A percentile compares a stretch with the other conserved stretches of the same genome.
Conservation (phyloP, 2,113 vertebrate species). For the Caloenas nicobarica region DNA sequence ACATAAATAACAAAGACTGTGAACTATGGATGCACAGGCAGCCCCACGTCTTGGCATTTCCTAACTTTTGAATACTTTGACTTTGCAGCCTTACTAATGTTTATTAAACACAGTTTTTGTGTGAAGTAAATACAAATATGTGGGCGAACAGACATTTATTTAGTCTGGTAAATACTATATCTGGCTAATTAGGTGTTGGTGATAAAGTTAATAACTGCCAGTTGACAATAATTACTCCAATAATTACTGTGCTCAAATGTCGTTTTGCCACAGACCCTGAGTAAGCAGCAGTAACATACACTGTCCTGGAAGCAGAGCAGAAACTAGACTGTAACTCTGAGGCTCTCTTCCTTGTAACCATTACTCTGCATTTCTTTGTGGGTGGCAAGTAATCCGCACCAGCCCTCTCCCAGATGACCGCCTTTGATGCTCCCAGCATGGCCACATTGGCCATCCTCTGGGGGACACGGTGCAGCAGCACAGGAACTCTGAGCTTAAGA, state of each 20-base stretch:
- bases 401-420: constrained; percentile 25
- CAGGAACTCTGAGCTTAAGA: background rate
- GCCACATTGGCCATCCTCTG: background rate
- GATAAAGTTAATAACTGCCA: constrained; percentile 55
- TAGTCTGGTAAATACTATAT: constrained; percentile 45
- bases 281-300: background rate
- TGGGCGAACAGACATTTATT: constrained; percentile 47
- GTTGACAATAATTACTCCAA: constrained; percentile 52
- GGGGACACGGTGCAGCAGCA: background rate
- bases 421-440: constrained; percentile 25
- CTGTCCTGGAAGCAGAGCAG: constrained; percentile 4
- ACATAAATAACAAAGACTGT: background rate
- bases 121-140: constrained; percentile 51
- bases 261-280: constrained; percentile 20
- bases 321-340: background rate
- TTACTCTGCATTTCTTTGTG: background rate
- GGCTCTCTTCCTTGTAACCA: background rate
- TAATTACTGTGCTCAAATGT: constrained; percentile 30
- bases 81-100: background rate
- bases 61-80: background rate
- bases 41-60: background rate
- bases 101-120: constrained; percentile 34
- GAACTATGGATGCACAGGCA: background rate
- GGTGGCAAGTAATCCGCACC: constrained; percentile 44
- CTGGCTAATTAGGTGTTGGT: constrained; percentile 54